Percentiles rank a stretch among this genome's conserved stretches.
phyloP scores from a whole-genome alignment of 1,140 invertebrate species.

The Psilanteris sp. region DNA sequence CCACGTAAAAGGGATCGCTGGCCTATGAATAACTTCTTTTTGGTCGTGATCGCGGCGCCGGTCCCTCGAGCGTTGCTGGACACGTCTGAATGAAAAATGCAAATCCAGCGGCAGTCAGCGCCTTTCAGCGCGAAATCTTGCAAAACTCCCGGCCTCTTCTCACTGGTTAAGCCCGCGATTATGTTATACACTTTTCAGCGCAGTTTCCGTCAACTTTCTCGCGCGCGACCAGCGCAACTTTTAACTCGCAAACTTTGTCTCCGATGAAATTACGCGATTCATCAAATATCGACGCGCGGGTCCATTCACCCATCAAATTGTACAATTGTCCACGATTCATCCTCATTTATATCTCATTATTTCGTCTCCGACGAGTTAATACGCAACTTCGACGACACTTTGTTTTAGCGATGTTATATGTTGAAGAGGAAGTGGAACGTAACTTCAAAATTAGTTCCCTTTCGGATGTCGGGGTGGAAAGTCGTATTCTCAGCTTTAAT shows the following conservation, averaged over 20 bases:
- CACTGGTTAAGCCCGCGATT: conserved; percentile 46
- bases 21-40: conserved; percentile 61
- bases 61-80: conserved; percentile 60
- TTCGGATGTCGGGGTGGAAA: too few relatives aligned
- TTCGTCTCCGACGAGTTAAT: too few relatives aligned
- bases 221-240: conserved; percentile 17
- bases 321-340: too few relatives aligned
- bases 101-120: conserved; percentile 45
- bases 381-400: too few relatives aligned
- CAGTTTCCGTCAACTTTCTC: conserved; percentile 31
- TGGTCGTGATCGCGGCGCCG: conserved; percentile 50
- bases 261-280: conserved; percentile 38
- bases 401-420: too few relatives aligned
- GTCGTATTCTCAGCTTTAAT: too few relatives aligned
- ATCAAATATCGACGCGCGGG: conserved; percentile 13
- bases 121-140: conserved; percentile 47
- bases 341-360: too few relatives aligned
- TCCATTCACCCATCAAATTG: too few relatives aligned
- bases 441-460: too few relatives aligned
- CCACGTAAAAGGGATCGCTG: conserved; percentile 51
- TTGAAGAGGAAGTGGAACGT: too few relatives aligned
- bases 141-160: conserved; percentile 25
- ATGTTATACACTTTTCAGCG: conserved; percentile 53
- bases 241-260: conserved; percentile 42
- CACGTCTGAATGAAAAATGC: conserved; percentile 61